These are phyloP conservation scores for Cossypha polioptera DNA, from an alignment of 2,797 vertebrate species.

Conservation along the genomic window DNA sequence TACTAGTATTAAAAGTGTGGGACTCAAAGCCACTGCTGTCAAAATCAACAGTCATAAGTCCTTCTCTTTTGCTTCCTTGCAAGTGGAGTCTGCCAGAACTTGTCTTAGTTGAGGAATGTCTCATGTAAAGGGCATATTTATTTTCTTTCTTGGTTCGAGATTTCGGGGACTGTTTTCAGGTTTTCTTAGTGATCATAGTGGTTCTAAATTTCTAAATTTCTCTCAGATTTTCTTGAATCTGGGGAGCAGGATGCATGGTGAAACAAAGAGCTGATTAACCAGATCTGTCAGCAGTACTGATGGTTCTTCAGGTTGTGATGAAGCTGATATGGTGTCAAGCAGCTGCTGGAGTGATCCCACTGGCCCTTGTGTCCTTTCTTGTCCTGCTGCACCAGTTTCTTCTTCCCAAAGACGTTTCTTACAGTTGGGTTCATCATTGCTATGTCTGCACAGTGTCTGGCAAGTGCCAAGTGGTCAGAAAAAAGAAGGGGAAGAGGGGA, in stretches of 20 bases:
- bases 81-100: not conserved
- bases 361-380: not conserved
- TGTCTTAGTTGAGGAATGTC: not conserved
- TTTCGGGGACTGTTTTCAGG: not conserved
- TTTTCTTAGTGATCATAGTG: not conserved
- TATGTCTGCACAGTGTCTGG: not conserved
- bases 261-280: not conserved
- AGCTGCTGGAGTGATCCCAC: not conserved
- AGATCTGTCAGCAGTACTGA: not conserved
- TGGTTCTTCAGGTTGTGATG: not conserved
- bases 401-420: not conserved
- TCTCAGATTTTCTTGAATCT: not conserved
- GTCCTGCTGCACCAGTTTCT: not conserved
- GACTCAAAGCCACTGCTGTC: not conserved
- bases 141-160: not conserved
- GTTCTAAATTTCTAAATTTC: not conserved
- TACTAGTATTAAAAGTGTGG: accelerated
- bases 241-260: accelerated
- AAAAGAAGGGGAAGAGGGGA: not conserved
- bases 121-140: not conserved
- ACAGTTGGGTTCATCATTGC: not conserved
- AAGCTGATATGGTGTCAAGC: not conserved
- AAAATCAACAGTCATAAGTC: not conserved
- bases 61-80: not conserved
- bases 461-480: accelerated